A percentile compares a stretch with the other conserved stretches of the same genome.
phyloP scores from a whole-genome alignment of 2,888 invertebrate species.

The Nomada ruficornis region DNA sequence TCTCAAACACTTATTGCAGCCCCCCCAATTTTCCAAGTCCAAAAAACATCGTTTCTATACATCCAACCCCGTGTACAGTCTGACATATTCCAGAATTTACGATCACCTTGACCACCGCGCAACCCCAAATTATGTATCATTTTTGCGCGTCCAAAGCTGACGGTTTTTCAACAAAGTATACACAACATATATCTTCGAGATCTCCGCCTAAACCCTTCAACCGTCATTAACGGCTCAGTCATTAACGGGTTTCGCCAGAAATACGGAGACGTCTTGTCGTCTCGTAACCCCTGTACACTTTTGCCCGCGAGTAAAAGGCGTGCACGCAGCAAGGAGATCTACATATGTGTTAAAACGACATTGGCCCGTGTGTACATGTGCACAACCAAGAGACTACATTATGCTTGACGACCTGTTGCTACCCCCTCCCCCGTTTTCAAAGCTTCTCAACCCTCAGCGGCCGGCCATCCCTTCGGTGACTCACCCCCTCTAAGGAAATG shows the following conservation, averaged over 20 bases:
- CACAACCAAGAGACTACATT: conserved; percentile 76
- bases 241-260: conserved; percentile 1
- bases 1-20: background rate
- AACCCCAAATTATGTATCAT: conserved; percentile 19
- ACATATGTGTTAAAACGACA: conserved; percentile 22
- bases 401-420: conserved; percentile 80
- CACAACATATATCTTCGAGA: background rate
- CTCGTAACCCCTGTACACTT: background rate
- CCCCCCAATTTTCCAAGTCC: background rate
- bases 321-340: conserved; percentile 2
- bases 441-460: conserved; percentile 49
- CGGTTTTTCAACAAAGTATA: background rate
- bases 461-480: conserved; percentile 54
- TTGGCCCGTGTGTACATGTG: conserved; percentile 29
- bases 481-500: conserved; percentile 53
- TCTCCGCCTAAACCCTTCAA: background rate
- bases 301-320: conserved; percentile 5
- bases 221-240: background rate
- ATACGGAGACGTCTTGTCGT: background rate
- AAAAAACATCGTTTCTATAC: background rate
- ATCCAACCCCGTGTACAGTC: background rate
- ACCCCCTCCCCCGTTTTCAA: conserved; percentile 66
- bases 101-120: background rate
- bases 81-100: conserved; percentile 8
- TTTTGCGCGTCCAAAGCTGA: background rate